Conservation (phyloP, 1,140 invertebrate genomes). For the Euura lappo region DNA sequence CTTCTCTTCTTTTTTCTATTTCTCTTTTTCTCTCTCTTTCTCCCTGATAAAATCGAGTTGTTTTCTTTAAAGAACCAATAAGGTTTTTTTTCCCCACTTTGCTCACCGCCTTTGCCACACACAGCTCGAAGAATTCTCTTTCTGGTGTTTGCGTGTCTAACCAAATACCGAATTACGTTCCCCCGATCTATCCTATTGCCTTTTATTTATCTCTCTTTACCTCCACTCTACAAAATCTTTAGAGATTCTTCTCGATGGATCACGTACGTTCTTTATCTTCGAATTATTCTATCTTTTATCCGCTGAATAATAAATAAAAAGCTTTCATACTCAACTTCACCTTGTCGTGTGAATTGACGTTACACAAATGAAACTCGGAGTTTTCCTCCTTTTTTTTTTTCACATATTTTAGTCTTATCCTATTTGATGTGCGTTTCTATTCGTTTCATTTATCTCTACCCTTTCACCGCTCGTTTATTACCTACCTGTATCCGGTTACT, state of each 20-base stretch:
- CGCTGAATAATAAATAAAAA: too few species aligned
- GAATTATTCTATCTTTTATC: too few species aligned
- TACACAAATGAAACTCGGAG: too few species aligned
- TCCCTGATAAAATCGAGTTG: background rate
- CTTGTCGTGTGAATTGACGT: too few species aligned
- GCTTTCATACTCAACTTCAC: too few species aligned
- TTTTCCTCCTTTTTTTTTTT: too few species aligned
- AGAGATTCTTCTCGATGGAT: too few species aligned
- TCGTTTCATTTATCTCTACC: background rate
- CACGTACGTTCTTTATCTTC: too few species aligned
- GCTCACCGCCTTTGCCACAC: background rate
- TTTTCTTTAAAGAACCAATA: conserved; percentile 7
- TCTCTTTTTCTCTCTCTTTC: background rate
- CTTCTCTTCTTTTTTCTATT: background rate
- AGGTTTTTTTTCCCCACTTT: background rate
- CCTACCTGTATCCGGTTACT: background rate
- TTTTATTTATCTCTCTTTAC: too few species aligned
- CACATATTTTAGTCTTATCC: background rate
- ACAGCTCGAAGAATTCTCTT: background rate
- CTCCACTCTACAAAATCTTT: too few species aligned
- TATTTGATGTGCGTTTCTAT: conserved; percentile 17
- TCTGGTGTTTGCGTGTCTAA: conserved; percentile 4
- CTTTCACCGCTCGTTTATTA: conserved; percentile 12
- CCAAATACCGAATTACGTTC: conserved; percentile 1
- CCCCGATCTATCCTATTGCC: background rate